A percentile compares a stretch with the other conserved stretches of the same genome.
Evolutionary conservation across 2,113 vertebrate species (phyloP).

Genomic region (Equus przewalskii): DNA sequence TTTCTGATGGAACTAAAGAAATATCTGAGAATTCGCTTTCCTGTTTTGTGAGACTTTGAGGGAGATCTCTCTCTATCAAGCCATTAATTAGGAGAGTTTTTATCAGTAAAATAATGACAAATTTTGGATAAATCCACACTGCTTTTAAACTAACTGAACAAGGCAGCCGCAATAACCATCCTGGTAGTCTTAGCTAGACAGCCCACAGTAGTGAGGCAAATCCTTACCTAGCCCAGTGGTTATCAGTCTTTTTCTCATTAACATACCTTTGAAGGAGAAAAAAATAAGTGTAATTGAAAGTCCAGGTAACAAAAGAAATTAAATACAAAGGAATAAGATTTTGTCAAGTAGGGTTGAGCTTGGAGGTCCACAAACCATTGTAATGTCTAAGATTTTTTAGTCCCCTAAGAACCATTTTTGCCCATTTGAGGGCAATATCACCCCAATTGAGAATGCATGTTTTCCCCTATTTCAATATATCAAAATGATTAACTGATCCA

Average conservation of each 20-base stretch:
- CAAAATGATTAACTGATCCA: not conserved
- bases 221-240: not conserved
- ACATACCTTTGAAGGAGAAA: not conserved
- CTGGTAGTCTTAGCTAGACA: not conserved
- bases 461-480: not conserved
- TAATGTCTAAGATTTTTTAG: not conserved
- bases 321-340: constrained; percentile 31
- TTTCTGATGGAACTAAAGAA: not conserved
- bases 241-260: not conserved
- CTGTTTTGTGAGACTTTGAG: not conserved
- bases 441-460: not conserved
- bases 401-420: not conserved
- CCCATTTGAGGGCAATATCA: not conserved
- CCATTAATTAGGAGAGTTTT: not conserved
- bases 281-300: constrained; percentile 28
- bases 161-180: not conserved
- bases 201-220: not conserved
- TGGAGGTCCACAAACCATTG: not conserved
- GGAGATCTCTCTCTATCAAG: not conserved
- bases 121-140: not conserved
- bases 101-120: constrained; percentile 18
- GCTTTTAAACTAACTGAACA: not conserved
- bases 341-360: not conserved
- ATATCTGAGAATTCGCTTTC: not conserved
- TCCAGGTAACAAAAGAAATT: constrained; percentile 30